A percentile compares a stretch with the other conserved stretches of the same genome.
Evolutionary conservation across 2,113 vertebrate species (phyloP).

Genomic region (Gavia stellata): DNA sequence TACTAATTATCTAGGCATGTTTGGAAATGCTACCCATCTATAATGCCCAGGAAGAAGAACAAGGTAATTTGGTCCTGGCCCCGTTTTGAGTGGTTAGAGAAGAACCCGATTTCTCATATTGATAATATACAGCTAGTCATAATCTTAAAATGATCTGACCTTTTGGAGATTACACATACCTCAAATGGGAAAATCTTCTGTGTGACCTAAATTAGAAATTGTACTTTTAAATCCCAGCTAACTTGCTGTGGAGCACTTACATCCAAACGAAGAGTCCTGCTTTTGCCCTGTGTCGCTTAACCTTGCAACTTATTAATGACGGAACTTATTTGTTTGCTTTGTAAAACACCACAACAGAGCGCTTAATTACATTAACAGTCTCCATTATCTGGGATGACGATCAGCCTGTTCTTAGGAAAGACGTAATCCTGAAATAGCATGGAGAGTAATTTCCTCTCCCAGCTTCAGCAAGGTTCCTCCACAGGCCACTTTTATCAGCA

Average conservation of each 20-base stretch:
- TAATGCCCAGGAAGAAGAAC: not conserved
- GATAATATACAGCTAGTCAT: not conserved
- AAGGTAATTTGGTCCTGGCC: not conserved
- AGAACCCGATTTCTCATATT: not conserved
- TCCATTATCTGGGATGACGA: constrained; percentile 32
- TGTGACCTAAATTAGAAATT: not conserved
- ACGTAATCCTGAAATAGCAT: constrained; percentile 56
- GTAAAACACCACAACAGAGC: constrained; percentile 22
- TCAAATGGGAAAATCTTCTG: not conserved
- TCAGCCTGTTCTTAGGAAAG: constrained; percentile 53
- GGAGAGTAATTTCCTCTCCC: constrained; percentile 55
- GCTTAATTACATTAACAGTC: constrained; percentile 55
- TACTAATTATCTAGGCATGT: not conserved
- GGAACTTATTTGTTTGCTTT: constrained; percentile 33
- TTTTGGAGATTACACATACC: not conserved
- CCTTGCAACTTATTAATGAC: constrained; percentile 10
- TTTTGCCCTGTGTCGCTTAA: constrained; percentile 23
- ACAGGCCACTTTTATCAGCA: not conserved
- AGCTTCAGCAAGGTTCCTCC: not conserved
- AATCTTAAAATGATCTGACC: not conserved
- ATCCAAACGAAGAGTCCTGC: not conserved
- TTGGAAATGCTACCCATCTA: not conserved
- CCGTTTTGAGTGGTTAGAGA: not conserved
- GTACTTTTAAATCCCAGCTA: not conserved
- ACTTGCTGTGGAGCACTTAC: not conserved